Evolutionary conservation across 37 sponge, comb jelly and placozoan species (phyloP).

Genomic region (Chondrilla cf. caribensis): DNA sequence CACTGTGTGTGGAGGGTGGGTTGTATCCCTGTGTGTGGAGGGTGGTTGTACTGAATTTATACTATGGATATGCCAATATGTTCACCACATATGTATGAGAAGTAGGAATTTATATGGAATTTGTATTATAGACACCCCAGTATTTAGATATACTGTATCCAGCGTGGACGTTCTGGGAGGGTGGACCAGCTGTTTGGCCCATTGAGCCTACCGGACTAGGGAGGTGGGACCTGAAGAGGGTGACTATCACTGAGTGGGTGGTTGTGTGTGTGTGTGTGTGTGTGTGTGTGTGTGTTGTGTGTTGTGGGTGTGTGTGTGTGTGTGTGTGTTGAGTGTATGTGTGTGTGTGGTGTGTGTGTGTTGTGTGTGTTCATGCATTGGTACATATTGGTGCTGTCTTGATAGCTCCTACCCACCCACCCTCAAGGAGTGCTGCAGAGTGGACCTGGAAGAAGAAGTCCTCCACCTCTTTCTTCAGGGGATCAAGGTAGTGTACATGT

Average conservation of each 20-base stretch:
- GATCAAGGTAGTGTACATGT: slow-evolving; percentile 64
- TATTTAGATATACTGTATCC: slow-evolving; percentile 88
- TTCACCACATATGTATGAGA: not conserved
- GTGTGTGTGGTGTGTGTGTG: not conserved
- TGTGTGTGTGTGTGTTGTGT: too few species aligned
- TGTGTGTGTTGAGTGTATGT: not conserved
- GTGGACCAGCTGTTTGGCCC: slow-evolving; percentile 80
- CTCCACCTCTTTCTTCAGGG: slow-evolving; percentile 72
- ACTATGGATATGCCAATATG: too few species aligned
- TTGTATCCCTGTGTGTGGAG: too few species aligned
- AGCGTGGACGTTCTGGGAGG: slow-evolving; percentile 94
- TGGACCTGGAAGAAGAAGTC: slow-evolving; percentile 81
- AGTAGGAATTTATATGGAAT: not conserved
- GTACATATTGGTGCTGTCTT: not conserved
- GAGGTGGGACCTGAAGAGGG: slow-evolving; percentile 78
- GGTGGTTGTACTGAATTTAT: too few species aligned
- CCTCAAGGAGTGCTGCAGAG: slow-evolving; percentile 29
- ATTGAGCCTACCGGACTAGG: slow-evolving; percentile 79
- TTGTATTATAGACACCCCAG: slow-evolving; percentile 43
- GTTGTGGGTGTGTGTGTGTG: not conserved
- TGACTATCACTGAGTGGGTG: slow-evolving; percentile 41
- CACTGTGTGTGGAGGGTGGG: too few species aligned
- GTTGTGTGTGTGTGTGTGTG: too few species aligned
- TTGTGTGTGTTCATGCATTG: not conserved
- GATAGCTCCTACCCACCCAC: too few species aligned